phyloP scores from a whole-genome alignment of 2,113 vertebrate species.

The Gymnogyps californianus region DNA sequence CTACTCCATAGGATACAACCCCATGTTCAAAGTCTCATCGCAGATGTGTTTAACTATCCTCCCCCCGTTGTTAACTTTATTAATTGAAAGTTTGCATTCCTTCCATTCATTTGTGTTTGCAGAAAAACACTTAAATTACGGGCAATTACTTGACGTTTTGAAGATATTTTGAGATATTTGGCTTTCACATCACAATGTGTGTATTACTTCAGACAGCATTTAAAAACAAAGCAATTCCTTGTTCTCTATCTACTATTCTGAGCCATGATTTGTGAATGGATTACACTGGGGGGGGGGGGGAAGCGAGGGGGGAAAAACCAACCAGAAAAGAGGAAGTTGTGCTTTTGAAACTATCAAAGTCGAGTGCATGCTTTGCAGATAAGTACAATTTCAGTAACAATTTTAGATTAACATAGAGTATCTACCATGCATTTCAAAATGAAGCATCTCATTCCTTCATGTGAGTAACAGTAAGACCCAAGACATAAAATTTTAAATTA shows the following conservation, averaged over 20 bases:
- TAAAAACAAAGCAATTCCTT: conserved; percentile 47
- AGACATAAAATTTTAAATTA: background rate
- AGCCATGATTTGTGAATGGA: conserved; percentile 37
- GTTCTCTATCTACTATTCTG: background rate
- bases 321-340: conserved; percentile 23
- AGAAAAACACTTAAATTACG: background rate
- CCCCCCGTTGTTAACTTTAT: background rate
- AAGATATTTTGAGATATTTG: background rate
- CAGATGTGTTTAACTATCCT: background rate
- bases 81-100: background rate
- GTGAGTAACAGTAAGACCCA: background rate
- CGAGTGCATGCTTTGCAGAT: background rate
- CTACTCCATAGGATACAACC: background rate
- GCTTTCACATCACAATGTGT: background rate
- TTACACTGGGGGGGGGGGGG: background rate
- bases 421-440: background rate
- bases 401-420: background rate
- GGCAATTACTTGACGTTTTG: background rate
- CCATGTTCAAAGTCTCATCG: background rate
- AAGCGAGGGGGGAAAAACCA: background rate
- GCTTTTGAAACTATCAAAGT: conserved; percentile 3
- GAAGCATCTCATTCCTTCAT: background rate
- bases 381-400: background rate
- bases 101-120: background rate
- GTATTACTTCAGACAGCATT: background rate